Evolutionary conservation across 2,888 invertebrate genomes (phyloP), one percentile per base, ranked within the genome.

Genomic region (Apoda limacodes): DNA sequence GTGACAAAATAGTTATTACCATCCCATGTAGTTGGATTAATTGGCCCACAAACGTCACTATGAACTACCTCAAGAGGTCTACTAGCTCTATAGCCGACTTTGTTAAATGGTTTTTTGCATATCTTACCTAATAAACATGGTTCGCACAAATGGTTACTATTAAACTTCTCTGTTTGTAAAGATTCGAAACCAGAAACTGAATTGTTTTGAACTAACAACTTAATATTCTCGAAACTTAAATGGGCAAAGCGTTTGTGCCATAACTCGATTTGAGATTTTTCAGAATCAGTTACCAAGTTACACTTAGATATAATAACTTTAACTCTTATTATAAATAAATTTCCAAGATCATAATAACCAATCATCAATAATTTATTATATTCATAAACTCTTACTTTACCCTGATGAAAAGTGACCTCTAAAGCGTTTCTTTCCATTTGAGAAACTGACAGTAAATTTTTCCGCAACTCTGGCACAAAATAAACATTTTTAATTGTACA

Each of bases 11-110:
- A 45, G 19, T 20, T 29, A 2, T 43, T 12, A 9, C 39, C 42
- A 11, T 37, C 26, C 28, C 11, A 24, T 14, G 26, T 37, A 11
- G 25, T 7, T 13, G 25, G 20, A 29, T 13, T 38, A 2, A 30
- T 25, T 15, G 46, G 46, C 7, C 46, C 45, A 3, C 35, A 29
- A 9, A 47, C 25, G 28, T 45, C 40, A 9, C 37, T 22, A 11
- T 45, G 40, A 10, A 43, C 15, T 10, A 45, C 11, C 2, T 41
- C 43, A 4, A 30, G 41, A 10, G 40, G 2, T 13, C 15, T 28
- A 19, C 34, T 28, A 22, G 20, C 6, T 22, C 26, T 15, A 6
- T 19, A 11, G 7, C 10, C 9, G 3, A 24, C 23, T n/a, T 15
- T n/a, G 10, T 26, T 19, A 25, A 42, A 37, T 17, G 33, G 33